Percentiles rank a stretch among this genome's conserved stretches.
Conservation (phyloP, 2,888 invertebrate species). For the Melolontha melolontha region DNA sequence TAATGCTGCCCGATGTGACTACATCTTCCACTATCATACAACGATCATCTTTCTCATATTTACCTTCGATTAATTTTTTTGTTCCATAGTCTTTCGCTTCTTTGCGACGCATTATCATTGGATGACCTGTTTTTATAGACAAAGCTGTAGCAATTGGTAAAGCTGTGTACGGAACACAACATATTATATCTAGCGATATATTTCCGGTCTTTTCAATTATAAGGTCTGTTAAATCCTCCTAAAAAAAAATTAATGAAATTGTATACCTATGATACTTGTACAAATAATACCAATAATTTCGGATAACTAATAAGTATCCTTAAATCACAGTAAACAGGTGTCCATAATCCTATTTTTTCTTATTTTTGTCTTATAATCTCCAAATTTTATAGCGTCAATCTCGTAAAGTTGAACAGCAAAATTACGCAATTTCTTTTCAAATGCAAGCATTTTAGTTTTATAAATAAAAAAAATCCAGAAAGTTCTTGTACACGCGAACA, state of each 20-base stretch:
- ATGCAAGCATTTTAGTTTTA: too few species aligned
- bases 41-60: too few species aligned
- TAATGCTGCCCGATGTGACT: constrained; percentile 91
- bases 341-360: constrained; percentile 91
- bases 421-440: constrained; percentile 66
- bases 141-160: too few species aligned
- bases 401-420: constrained; percentile 77
- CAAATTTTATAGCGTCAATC: too few species aligned
- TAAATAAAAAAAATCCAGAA: too few species aligned
- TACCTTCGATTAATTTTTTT: too few species aligned
- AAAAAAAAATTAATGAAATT: constrained; percentile 31
- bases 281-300: too few species aligned
- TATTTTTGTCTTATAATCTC: constrained; percentile 79
- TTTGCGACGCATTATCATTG: constrained; percentile 91
- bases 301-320: constrained; percentile 93
- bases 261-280: constrained; percentile 68
- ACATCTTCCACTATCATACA: too few species aligned
- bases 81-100: constrained; percentile 97
- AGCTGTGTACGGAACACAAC: constrained; percentile 98
- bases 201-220: constrained; percentile 67
- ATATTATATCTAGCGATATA: constrained; percentile 74
- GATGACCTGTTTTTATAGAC: too few species aligned
- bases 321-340: constrained; percentile 94
- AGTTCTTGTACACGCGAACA: too few species aligned
- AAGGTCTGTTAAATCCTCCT: constrained; percentile 73